Percentiles rank a stretch among this genome's conserved stretches.
These are phyloP conservation scores for Eupithecia inturbata DNA, from an alignment of 2,888 invertebrate species.

Conservation along the genomic window DNA sequence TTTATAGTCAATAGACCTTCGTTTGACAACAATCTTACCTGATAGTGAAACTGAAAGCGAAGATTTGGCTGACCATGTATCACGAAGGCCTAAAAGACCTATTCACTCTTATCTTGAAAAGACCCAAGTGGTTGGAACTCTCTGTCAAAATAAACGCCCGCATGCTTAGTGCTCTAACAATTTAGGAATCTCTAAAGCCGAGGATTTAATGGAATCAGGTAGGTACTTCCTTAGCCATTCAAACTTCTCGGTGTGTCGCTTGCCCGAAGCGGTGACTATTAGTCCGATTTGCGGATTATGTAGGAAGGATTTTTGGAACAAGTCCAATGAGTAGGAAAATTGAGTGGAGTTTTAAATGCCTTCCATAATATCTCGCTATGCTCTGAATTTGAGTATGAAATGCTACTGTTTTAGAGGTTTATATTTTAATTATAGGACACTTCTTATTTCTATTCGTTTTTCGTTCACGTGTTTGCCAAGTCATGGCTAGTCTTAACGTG, in stretches of 20 bases:
- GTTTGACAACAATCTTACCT: no score
- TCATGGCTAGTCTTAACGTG: no score
- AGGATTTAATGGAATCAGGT: background rate
- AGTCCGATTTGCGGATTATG: constrained; percentile 36
- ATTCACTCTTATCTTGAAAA: no score
- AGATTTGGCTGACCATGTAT: no score
- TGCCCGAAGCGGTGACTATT: constrained; percentile 27
- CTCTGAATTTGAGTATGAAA: constrained; percentile 23
- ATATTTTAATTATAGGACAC: no score
- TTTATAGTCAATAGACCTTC: no score
- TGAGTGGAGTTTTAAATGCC: constrained; percentile 29
- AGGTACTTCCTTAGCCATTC: background rate
- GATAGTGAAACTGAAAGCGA: no score
- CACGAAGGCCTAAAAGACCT: no score
- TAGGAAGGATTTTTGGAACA: constrained; percentile 33
- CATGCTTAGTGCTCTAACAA: background rate
- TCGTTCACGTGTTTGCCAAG: no score
- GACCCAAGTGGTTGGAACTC: no score
- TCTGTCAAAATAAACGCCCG: no score
- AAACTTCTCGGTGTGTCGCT: constrained; percentile 28
- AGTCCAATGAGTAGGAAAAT: constrained; percentile 34
- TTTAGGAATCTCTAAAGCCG: background rate
- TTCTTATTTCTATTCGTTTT: no score
- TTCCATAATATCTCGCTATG: constrained; percentile 31
- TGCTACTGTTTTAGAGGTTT: background rate